Conservation (phyloP, 2,797 vertebrate genomes). For the Apodemus agrarius region DNA sequence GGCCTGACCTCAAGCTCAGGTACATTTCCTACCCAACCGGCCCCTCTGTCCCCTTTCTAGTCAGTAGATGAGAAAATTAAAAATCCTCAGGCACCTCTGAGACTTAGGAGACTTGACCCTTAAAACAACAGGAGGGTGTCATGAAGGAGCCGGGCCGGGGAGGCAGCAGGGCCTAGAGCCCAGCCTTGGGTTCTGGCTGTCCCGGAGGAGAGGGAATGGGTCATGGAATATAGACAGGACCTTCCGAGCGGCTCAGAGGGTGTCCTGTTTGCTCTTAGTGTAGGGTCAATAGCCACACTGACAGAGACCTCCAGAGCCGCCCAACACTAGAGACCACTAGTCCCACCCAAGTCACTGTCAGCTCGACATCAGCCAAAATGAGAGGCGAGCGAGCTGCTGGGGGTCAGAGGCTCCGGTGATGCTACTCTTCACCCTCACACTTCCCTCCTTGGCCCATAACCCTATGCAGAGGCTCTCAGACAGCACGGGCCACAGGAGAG, state of each 20-base stretch:
- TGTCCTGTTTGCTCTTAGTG: background rate
- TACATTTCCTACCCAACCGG: background rate
- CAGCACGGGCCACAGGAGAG: background rate
- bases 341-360: background rate
- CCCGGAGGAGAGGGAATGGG: background rate
- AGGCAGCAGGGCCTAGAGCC: background rate
- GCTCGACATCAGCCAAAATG: background rate
- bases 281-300: background rate
- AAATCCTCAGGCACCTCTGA: background rate
- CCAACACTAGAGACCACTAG: too few relatives aligned
- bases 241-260: accelerated
- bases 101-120: background rate
- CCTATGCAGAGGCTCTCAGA: background rate
- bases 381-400: background rate
- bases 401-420: background rate
- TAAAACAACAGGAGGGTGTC: background rate
- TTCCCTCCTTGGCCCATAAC: background rate
- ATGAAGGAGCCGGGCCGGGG: background rate
- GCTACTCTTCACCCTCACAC: too few relatives aligned
- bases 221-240: background rate
- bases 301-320: background rate
- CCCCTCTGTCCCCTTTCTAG: background rate
- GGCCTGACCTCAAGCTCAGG: background rate
- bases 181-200: accelerated
- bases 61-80: background rate